Conservation (phyloP, 2,888 invertebrate species). For the Tachina lurida region DNA sequence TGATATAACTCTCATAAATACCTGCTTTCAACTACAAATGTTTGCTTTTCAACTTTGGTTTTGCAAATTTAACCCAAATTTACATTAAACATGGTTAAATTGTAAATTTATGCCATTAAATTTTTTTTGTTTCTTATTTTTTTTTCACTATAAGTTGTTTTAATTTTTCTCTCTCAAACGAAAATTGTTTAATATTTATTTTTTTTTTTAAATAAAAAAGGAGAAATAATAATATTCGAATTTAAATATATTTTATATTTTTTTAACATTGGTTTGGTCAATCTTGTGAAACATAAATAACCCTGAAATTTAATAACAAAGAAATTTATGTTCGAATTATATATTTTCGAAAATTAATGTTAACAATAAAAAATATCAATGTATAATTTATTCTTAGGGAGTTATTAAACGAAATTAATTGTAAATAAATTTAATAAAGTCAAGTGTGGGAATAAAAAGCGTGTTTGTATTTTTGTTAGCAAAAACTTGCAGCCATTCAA, state of each 20-base stretch:
- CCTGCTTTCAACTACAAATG: conserved; percentile 79
- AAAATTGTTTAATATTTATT: conserved; percentile 14
- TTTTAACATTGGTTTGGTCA: too few relatives aligned
- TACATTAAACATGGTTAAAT: conserved; percentile 68
- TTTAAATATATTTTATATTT: too few relatives aligned
- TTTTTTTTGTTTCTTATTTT: conserved; percentile 18
- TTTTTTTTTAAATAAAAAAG: not conserved
- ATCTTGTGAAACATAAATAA: too few relatives aligned
- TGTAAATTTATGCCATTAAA: conserved; percentile 41
- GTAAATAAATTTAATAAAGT: too few relatives aligned
- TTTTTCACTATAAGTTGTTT: not conserved
- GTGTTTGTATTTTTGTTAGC: conserved; percentile 34
- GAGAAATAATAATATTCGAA: too few relatives aligned
- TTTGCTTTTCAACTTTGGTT: conserved; percentile 79
- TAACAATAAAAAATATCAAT: too few relatives aligned
- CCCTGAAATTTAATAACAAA: too few relatives aligned
- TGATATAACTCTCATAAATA: conserved; percentile 77
- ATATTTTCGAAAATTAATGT: too few relatives aligned
- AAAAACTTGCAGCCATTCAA: conserved; percentile 83
- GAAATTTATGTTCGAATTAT: too few relatives aligned
- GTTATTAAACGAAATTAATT: too few relatives aligned
- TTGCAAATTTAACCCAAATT: conserved; percentile 72
- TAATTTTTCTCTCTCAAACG: not conserved
- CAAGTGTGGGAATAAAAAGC: not conserved
- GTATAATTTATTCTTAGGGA: too few relatives aligned